phyloP scores from a whole-genome alignment of 2,113 vertebrate species.

The Dasyurus viverrinus region DNA sequence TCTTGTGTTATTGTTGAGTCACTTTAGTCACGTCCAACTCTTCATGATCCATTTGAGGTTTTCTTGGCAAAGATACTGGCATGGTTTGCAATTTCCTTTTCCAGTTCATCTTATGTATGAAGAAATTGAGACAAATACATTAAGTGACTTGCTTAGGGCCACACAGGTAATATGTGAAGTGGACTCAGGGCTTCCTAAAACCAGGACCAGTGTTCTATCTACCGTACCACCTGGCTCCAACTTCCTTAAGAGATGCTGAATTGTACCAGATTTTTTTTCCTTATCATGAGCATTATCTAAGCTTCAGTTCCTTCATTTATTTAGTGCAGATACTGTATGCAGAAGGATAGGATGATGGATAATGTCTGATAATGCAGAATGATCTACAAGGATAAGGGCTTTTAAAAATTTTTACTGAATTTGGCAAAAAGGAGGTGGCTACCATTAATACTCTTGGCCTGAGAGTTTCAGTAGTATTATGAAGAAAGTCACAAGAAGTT shows the following conservation, averaged over 20 bases:
- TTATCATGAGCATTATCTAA: background rate
- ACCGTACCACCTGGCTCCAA: background rate
- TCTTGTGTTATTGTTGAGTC: background rate
- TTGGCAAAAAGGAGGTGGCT: background rate
- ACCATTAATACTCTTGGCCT: background rate
- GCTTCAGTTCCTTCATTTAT: background rate
- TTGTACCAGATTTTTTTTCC: background rate
- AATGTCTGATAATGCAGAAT: background rate
- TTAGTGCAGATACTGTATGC: background rate
- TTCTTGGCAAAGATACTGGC: background rate
- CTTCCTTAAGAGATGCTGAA: background rate
- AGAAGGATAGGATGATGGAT: background rate
- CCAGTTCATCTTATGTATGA: background rate
- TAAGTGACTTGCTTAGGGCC: background rate
- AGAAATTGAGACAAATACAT: background rate
- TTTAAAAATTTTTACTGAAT: background rate
- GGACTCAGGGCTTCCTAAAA: no score
- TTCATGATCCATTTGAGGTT: background rate
- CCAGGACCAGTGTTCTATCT: no score
- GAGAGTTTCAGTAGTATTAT: background rate
- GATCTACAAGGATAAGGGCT: background rate
- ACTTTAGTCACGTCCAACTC: background rate
- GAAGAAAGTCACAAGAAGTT: background rate
- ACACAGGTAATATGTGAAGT: background rate
- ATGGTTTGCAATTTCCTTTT: background rate